Percentiles rank a stretch among this genome's conserved stretches.
These are phyloP conservation scores for Osmerus mordax DNA, from an alignment of 2,113 vertebrate species.

Conservation along the genomic window DNA sequence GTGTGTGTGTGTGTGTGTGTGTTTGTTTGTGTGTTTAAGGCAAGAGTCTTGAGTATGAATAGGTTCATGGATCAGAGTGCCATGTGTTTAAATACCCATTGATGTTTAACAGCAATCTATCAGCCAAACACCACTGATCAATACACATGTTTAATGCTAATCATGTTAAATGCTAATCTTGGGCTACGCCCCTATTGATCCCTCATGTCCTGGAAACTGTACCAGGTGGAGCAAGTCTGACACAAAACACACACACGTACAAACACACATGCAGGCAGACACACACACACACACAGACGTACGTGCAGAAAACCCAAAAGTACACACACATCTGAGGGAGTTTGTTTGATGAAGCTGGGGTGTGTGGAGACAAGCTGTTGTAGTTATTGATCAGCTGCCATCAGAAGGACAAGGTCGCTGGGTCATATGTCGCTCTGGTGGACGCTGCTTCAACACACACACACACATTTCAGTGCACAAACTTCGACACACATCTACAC, in stretches of 20 bases:
- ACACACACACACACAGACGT: conserved; percentile 19
- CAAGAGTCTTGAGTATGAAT: background rate
- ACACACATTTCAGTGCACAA: too few species aligned
- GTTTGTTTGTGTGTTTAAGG: conserved; percentile 26
- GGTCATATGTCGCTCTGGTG: conserved; percentile 57
- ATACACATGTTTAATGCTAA: conserved; percentile 67
- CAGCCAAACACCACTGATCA: conserved; percentile 48
- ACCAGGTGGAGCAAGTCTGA: conserved; percentile 12
- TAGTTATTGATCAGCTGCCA: conserved; percentile 57
- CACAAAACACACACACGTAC: background rate
- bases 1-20: conserved; percentile 13
- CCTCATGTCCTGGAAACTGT: conserved; percentile 10
- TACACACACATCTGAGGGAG: background rate
- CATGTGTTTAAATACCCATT: conserved; percentile 28
- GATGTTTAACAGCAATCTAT: conserved; percentile 38
- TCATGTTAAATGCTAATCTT: conserved; percentile 58
- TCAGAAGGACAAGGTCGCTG: conserved; percentile 59
- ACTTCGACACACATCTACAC: background rate
- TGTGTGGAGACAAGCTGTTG: conserved; percentile 33
- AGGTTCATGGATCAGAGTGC: conserved; percentile 28
- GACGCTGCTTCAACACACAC: conserved; percentile 5
- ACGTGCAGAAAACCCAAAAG: background rate
- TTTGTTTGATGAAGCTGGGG: conserved; percentile 3
- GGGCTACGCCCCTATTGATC: conserved; percentile 49
- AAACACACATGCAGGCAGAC: background rate